These are phyloP conservation scores for Acanthochromis polyacanthus DNA, from an alignment of 2,113 vertebrate species.

Conservation along the genomic window DNA sequence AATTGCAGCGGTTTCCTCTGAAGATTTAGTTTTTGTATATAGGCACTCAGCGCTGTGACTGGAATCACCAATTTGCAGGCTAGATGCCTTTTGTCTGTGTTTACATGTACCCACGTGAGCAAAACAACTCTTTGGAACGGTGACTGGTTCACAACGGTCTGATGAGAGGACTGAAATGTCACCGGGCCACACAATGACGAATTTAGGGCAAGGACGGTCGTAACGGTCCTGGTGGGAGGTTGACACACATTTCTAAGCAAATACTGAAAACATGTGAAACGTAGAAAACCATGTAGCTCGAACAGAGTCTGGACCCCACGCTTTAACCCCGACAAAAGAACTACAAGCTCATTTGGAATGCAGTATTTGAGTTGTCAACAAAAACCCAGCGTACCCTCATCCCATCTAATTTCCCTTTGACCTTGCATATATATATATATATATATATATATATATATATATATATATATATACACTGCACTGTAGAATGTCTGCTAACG, in stretches of 20 bases:
- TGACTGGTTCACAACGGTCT: constrained; percentile 58
- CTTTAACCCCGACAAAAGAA: constrained; percentile 46
- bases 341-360: constrained; percentile 31
- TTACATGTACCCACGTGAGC: constrained; percentile 76
- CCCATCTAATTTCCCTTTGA: constrained; percentile 72
- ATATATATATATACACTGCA: constrained; percentile 44
- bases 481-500: constrained; percentile 75
- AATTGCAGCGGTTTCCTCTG: constrained; percentile 66
- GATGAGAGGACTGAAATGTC: constrained; percentile 43
- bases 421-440: constrained; percentile 63
- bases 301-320: constrained; percentile 34
- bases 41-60: constrained; percentile 57
- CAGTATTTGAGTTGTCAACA: constrained; percentile 65
- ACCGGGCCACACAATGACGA: constrained; percentile 60
- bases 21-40: constrained; percentile 63
- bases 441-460: constrained; percentile 51
- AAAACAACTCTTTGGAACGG: constrained; percentile 56
- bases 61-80: constrained; percentile 71
- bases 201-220: constrained; percentile 24
- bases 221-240: constrained; percentile 27
- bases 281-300: constrained; percentile 33
- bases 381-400: constrained; percentile 52
- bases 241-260: constrained; percentile 29
- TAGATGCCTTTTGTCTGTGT: constrained; percentile 76
- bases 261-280: constrained; percentile 56